A percentile compares a stretch with the other conserved stretches of the same genome.
Conservation (phyloP, 2,888 invertebrate genomes). For the Heliothis peltigera region DNA sequence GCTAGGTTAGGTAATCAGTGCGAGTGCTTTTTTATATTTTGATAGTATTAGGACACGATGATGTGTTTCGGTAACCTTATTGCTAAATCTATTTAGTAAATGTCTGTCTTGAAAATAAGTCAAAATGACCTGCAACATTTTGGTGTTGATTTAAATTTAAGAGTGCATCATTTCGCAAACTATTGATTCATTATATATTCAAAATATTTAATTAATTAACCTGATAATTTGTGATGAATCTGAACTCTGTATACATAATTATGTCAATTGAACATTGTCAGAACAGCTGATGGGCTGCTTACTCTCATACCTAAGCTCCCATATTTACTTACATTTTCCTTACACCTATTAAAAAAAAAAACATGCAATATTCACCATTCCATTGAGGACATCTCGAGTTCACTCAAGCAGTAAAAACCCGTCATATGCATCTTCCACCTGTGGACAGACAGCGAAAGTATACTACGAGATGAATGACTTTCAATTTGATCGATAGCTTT, state of each 20-base stretch:
- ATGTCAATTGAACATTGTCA: no score
- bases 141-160: conserved; percentile 15
- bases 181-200: no score
- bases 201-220: no score
- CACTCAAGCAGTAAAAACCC: conserved; percentile 41
- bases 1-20: conserved; percentile 48
- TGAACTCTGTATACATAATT: no score
- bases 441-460: conserved; percentile 61
- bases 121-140: conserved; percentile 30
- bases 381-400: conserved; percentile 34
- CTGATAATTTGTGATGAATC: no score
- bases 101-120: conserved; percentile 38
- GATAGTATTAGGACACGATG: conserved; percentile 51
- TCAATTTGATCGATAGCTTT: conserved; percentile 20
- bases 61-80: conserved; percentile 54
- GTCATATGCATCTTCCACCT: conserved; percentile 22
- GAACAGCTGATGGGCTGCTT: no score
- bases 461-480: conserved; percentile 53
- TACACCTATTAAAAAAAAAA: not conserved
- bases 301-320: no score
- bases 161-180: not conserved
- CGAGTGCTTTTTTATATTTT: conserved; percentile 39
- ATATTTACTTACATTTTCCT: no score
- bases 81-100: conserved; percentile 55
- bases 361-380: not conserved